phyloP scores from a whole-genome alignment of 1,140 invertebrate genomes.

The Bombus turneri region DNA sequence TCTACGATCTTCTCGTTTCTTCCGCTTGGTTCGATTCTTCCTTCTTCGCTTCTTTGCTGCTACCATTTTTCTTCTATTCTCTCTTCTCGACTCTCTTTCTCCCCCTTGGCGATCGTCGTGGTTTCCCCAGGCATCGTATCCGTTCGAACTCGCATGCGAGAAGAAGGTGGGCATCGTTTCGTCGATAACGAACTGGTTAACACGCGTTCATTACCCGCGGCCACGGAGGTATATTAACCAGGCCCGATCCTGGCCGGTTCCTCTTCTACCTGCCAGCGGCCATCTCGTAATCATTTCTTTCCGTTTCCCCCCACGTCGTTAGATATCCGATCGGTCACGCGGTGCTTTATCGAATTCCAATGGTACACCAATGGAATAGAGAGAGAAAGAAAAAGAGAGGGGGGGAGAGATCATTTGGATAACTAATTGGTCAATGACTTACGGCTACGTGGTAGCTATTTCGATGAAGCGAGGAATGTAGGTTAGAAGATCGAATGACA shows the following conservation, averaged over 20 bases:
- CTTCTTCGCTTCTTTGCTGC: background rate
- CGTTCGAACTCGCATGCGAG: slow-evolving; percentile 18
- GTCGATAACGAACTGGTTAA: slow-evolving; percentile 56
- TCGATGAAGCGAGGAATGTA: too few species aligned
- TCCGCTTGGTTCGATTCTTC: background rate
- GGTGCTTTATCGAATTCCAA: slow-evolving; percentile 35
- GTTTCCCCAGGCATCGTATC: slow-evolving; percentile 1
- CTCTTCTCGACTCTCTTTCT: too few species aligned
- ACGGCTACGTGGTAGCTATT: background rate
- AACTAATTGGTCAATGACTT: slow-evolving; percentile 20
- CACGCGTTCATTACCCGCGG: slow-evolving; percentile 51
- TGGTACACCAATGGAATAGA: background rate
- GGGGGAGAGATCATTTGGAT: background rate
- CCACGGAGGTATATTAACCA: slow-evolving; percentile 42
- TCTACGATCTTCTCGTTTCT: background rate
- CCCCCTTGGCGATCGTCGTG: background rate
- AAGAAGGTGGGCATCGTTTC: slow-evolving; percentile 39
- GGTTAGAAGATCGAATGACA: background rate
- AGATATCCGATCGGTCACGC: slow-evolving; percentile 20
- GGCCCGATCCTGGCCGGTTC: background rate
- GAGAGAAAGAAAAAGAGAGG: too few species aligned
- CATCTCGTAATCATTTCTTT: slow-evolving; percentile 36
- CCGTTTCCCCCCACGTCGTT: background rate
- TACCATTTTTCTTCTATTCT: background rate
- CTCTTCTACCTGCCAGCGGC: slow-evolving; percentile 24